Percentiles rank a stretch among this genome's conserved stretches.
These are phyloP conservation scores for Ardeotis arabs DNA, from an alignment of 2,113 vertebrate genomes.

Conservation along the genomic window DNA sequence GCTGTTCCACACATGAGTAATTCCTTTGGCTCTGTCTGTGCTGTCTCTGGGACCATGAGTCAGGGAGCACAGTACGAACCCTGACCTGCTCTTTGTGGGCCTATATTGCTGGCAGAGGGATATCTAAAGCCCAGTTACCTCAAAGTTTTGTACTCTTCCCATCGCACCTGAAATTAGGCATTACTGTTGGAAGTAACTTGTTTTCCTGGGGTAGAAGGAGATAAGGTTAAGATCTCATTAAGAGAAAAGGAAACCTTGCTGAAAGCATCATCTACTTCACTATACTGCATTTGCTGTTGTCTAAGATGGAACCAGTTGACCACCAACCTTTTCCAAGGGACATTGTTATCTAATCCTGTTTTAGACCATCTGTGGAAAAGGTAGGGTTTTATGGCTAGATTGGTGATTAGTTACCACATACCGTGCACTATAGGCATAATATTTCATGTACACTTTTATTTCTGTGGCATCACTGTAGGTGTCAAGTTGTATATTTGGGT, in stretches of 20 bases:
- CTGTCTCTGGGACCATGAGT: not conserved
- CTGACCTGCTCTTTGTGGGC: not conserved
- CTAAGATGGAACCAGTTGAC: not conserved
- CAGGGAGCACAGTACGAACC: not conserved
- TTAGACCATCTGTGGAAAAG: not conserved
- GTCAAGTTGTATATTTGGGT: not conserved
- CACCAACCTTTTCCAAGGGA: not conserved
- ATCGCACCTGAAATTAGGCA: not conserved
- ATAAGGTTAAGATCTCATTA: not conserved
- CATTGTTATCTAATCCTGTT: not conserved
- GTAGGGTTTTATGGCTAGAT: not conserved
- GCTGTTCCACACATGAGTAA: conserved; percentile 8
- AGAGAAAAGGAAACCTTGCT: not conserved
- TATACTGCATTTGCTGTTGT: not conserved
- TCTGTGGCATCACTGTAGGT: not conserved
- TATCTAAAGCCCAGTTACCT: not conserved
- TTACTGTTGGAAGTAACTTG: not conserved
- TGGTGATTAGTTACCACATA: not conserved
- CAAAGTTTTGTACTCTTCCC: not conserved
- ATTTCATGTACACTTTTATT: not conserved
- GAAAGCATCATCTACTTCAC: not conserved
- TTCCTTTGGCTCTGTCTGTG: conserved; percentile 16
- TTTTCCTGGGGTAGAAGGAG: not conserved
- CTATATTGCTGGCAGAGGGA: not conserved
- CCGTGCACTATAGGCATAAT: not conserved